Evolutionary conservation across 2,113 vertebrate species (phyloP), one percentile per base, ranked within the genome.

Genomic region (Podiceps cristatus): DNA sequence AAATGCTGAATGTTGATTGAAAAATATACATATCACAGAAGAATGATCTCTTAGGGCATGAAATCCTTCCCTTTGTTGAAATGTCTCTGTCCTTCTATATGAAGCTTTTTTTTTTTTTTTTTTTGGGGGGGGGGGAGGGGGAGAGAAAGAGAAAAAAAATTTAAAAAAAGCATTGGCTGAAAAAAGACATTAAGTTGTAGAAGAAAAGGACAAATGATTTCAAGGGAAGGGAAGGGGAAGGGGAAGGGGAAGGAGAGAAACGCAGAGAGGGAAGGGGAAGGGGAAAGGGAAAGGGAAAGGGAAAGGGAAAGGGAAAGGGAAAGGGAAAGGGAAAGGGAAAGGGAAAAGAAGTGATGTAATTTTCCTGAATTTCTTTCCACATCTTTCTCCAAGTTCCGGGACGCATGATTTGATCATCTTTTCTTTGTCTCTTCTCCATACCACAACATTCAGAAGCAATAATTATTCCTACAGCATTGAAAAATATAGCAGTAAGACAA

Each of bases 21-120:
- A 95, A 93, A 90, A 72, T 42, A 64, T 0, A 8, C 16, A 9
- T 44, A 53, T 40, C 29, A 59, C 12, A 83, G 31, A 88, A 72
- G 42, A 78, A 45, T 49, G 14, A 84, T n/a, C 24, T 58, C 29
- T 76, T 47, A 35, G 31, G 76, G 9, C 6, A 69, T 40, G 27
- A 93, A 94, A 92, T 72, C 49, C 8, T 90, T 71, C 31, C 17
- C 13, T 90, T 55, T 91, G 8, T 58, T 67, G 37, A 84, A 77
- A 75, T 63, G 44, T 37, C 15, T 68, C 78, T 79, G 29, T 66
- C 23, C 45, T 69, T 87, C 50, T 42, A 9, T 29, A 33, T 14
- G 31, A 75, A 72, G 19, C 1, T 75, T 68, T 69, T 27, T 37
- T 37, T 37, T 37, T 37, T n/a, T n/a, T n/a, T n/a, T n/a, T n/a